Percentiles rank a stretch among this genome's conserved stretches.
Conservation (phyloP, 2,888 invertebrate genomes). For the Fragum whitleyi region DNA sequence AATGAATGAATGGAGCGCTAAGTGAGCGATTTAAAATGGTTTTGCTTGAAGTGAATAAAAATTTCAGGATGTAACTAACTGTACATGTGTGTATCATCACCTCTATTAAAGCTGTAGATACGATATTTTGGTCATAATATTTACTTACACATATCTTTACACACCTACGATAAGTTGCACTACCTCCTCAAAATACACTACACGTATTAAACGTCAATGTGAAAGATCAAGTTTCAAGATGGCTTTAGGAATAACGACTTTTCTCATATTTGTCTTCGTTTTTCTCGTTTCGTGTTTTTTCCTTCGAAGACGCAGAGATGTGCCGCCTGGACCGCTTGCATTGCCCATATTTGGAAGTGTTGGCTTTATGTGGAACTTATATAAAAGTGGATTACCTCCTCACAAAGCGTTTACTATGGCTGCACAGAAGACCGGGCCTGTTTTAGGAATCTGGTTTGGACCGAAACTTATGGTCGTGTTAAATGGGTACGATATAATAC, state of each 20-base stretch:
- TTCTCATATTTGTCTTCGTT: constrained; percentile 1
- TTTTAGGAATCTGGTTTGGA: constrained; percentile 17
- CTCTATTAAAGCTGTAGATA: too few species aligned
- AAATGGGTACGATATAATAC: constrained; percentile 17
- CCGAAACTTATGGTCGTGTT: constrained; percentile 22
- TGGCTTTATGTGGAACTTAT: background rate
- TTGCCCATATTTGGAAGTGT: constrained; percentile 17
- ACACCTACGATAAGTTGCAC: too few species aligned
- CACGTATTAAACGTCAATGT: too few species aligned
- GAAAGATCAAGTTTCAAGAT: too few species aligned
- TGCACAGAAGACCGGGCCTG: constrained; percentile 1
- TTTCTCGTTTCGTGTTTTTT: constrained; percentile 3
- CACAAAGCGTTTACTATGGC: constrained; percentile 2
- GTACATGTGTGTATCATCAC: too few species aligned
- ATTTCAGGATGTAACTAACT: too few species aligned
- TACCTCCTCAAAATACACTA: too few species aligned
- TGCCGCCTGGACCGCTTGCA: constrained; percentile 18
- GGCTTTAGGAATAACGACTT: background rate
- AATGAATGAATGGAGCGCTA: too few species aligned
- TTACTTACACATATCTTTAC: too few species aligned
- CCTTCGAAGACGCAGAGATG: background rate
- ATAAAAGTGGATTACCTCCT: background rate
- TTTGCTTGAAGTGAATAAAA: too few species aligned
- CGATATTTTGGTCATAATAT: too few species aligned
- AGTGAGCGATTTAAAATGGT: too few species aligned